These are phyloP conservation scores for Porites australiensis DNA, from an alignment of 64 coral and sea anemone species.

Conservation along the genomic window DNA sequence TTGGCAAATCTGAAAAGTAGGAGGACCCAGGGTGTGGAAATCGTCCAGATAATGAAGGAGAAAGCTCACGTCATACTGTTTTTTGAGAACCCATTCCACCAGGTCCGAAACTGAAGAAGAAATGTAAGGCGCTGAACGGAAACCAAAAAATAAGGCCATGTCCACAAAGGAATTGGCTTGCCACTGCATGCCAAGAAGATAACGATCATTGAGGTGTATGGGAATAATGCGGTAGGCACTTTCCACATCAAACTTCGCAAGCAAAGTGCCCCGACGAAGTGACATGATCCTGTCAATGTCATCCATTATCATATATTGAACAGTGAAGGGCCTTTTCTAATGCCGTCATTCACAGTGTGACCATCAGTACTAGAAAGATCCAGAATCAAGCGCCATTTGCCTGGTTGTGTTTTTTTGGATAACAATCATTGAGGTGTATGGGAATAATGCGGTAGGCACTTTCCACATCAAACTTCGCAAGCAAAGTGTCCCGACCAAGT, in stretches of 20 bases:
- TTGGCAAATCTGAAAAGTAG: background rate
- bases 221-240: constrained; percentile 11
- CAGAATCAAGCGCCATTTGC: too few species aligned
- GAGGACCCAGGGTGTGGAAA: constrained; percentile 12
- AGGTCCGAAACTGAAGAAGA: constrained; percentile 18
- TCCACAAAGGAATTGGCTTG: background rate
- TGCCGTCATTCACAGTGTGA: constrained; percentile 52
- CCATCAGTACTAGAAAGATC: too few species aligned
- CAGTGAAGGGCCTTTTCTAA: too few species aligned
- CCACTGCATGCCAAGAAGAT: constrained; percentile 25
- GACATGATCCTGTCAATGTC: background rate
- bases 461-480: constrained; percentile 38
- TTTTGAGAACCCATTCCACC: constrained; percentile 20
- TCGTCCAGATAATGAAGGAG: constrained; percentile 62
- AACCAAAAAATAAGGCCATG: constrained; percentile 36
- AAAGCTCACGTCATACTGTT: constrained; percentile 9
- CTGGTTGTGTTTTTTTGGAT: too few species aligned
- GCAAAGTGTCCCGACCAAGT: background rate
- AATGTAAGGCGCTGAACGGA: constrained; percentile 39
- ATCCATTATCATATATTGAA: background rate
- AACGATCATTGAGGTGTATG: constrained; percentile 23
- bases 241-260: constrained; percentile 38
- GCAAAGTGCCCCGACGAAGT: background rate
- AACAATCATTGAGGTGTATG: constrained; percentile 20
- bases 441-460: constrained; percentile 5